These are phyloP conservation scores for Cremastobaeus sp. DNA, from an alignment of 2,888 invertebrate species.

Conservation along the genomic window DNA sequence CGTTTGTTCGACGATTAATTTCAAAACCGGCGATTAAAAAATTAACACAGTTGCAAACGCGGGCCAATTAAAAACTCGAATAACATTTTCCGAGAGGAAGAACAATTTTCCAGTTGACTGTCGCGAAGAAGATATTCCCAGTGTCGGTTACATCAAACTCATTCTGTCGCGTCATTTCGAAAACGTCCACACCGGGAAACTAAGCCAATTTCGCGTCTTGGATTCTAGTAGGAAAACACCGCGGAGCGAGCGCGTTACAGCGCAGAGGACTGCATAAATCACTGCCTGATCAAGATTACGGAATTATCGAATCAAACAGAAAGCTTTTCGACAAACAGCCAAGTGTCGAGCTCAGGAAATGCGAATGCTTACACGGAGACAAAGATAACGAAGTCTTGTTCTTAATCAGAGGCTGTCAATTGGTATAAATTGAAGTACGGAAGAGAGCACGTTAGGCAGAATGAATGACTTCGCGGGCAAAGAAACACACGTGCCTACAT, in stretches of 20 bases:
- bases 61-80: no score
- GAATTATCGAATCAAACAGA: conserved; percentile 11
- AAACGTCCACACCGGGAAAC: neutral
- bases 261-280: conserved; percentile 8
- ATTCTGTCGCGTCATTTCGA: conserved; percentile 15
- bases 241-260: neutral
- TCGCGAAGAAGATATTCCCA: no score
- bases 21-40: no score
- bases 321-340: conserved; percentile 22
- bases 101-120: no score
- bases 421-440: conserved; percentile 55
- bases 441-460: conserved; percentile 45
- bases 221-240: neutral
- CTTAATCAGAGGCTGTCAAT: conserved; percentile 51
- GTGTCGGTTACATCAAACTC: neutral
- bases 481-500: conserved; percentile 32
- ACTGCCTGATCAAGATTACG: neutral
- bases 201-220: conserved; percentile 2
- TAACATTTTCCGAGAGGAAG: no score
- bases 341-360: conserved; percentile 27
- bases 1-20: no score
- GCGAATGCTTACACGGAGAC: conserved; percentile 16
- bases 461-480: conserved; percentile 42
- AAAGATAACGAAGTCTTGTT: conserved; percentile 44
- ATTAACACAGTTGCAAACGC: no score